phyloP scores from a whole-genome alignment of 2,797 vertebrate genomes.

The Coracias cyanogaster region DNA sequence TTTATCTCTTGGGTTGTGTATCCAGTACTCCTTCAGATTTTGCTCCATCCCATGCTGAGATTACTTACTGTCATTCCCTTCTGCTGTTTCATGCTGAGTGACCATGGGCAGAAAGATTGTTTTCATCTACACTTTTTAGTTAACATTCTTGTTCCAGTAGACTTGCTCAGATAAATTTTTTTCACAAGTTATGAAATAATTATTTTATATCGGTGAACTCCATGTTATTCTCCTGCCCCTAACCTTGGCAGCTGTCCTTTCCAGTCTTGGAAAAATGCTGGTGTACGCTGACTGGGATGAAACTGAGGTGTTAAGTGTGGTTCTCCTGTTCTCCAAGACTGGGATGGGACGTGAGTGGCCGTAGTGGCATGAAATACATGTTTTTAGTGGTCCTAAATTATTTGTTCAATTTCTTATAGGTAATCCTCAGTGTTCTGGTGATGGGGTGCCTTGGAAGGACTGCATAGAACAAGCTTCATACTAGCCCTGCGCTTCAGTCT shows the following conservation, averaged over 20 bases:
- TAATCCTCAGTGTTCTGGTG: background rate
- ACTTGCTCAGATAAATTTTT: background rate
- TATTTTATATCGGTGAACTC: background rate
- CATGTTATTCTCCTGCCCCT: background rate
- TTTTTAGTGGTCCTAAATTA: background rate
- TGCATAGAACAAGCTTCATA: background rate
- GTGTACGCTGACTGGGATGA: background rate
- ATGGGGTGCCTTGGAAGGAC: background rate
- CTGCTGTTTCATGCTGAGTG: background rate
- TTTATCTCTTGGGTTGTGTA: conserved; percentile 4
- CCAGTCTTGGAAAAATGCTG: background rate
- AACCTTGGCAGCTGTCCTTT: background rate
- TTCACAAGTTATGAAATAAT: background rate
- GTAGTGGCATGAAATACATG: background rate
- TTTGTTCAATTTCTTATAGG: background rate
- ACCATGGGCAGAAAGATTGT: background rate
- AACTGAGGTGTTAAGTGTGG: background rate
- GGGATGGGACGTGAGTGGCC: background rate
- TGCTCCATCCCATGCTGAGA: background rate
- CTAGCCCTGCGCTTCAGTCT: background rate
- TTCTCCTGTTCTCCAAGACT: background rate
- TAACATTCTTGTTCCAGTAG: background rate
- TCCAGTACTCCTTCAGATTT: conserved; percentile 15
- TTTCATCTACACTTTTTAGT: background rate
- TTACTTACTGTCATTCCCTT: background rate